Evolutionary conservation across 2,888 invertebrate genomes (phyloP), one percentile per base, ranked within the genome.

Genomic region (Agrotis ipsilon): DNA sequence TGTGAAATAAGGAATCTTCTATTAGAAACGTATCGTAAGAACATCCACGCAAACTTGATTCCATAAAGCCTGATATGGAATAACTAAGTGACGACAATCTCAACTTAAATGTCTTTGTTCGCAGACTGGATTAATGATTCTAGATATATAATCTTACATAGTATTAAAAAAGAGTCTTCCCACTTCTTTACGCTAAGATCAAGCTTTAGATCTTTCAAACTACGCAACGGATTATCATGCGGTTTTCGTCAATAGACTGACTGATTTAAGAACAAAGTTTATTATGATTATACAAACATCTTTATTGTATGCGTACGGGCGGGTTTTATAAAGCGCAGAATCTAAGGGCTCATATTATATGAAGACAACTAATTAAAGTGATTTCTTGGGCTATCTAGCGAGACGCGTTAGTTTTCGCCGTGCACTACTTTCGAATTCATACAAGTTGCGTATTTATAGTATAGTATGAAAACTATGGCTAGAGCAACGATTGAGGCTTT

Each of bases 371-470:
- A 80, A 77, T 68, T 68, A 77, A 66, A 66, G 62, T 68, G 55
- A 73, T 80, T 77, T 71, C 78, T 64, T 71, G 54, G 51, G 58
- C 59, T 39, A n/a, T n/a, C n/a, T n/a, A 52, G 54, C 60, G 27
- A 72, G 66, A 46, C 68, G 57, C 45, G 78, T 66, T 57, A 49
- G 57, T 70, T 63, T 54, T 55, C 78, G 65, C 65, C 16, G 46
- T 75, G 64, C 55, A 66, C 68, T 75, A 65, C 83, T 82, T 81
- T 81, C 80, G 62, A 75, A 81, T 79, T 55, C 55, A 67, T 75
- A 69, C 80, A 67, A 64, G 82, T 72, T 75, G 54, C 49, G 45
- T 80, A 82, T 74, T 78, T 78, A 74, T 73, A 82, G 70, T 62
- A 66, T 27, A 82, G 67, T 62, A 63, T 27, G 67, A 51, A 54